Base-by-base conservation (phyloP, 1,140 invertebrate genomes). In the Trialeurodes vaporariorum region DNA sequence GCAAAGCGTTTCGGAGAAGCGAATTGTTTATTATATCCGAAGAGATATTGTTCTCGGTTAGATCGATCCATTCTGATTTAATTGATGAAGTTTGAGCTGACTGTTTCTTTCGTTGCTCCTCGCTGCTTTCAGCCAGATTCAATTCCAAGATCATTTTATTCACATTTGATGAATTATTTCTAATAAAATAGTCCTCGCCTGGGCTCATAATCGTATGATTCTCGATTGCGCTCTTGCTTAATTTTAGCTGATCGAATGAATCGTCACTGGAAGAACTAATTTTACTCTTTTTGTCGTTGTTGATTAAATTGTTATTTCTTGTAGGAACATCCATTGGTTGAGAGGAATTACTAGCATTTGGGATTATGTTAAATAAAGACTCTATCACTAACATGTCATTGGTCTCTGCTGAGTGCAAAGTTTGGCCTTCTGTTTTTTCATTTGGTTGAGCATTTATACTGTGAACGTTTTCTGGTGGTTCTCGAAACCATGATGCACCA, bases 1-100 rank as follows among this genome's bases (percentile, higher is more conserved):
- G 90, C 25, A 93, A 81, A 12, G 90, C 91, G 75, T 86, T 91
- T 70, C 91, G 79, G 68, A 93, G 76, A 64, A 93, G 77, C 25
- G 89, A 91, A 72, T 92, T 88, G 12, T 85, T 49, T 5, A 49
- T 49, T 17, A 49, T 5, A 49, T 49, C 34, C 5, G 34, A 9
- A 49, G 34, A 49, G 17, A 49, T 49, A 17, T 49, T 49, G 5
- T 5, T 9, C 34, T 49, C 34, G n/a, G n/a, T n/a, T 9, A 49
- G 34, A 49, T 49, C 34, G 17, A 49, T 49, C 34, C 34, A 49
- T 49, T 49, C 34, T 17, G 34, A 49, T 49, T 49, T 49, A 5
- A 49, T 17, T 9, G 34, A 5, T 49, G 17, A 49, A 17, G 5
- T 49, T 49, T 49, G 34, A 17, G 5, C 17, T 9, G 34, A 49